phyloP scores from a whole-genome alignment of 2,797 vertebrate genomes.

The Etheostoma perlongum region DNA sequence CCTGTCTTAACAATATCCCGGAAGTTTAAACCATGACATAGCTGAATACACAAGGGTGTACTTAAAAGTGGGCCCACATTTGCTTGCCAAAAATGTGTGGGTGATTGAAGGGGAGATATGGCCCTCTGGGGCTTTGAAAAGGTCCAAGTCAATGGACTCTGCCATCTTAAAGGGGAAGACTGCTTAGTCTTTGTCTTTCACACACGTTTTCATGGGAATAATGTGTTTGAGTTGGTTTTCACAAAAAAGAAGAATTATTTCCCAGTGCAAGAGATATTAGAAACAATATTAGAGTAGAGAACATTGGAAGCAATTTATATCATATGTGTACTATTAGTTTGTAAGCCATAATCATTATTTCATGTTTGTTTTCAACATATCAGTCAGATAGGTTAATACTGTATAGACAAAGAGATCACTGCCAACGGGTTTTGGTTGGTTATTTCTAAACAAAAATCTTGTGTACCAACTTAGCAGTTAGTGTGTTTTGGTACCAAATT shows the following conservation, averaged over 20 bases:
- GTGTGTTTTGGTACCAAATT: neutral
- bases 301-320: no score
- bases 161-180: constrained; percentile 72
- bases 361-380: neutral
- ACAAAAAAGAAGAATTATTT: constrained; percentile 36
- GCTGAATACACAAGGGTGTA: constrained; percentile 81
- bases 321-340: neutral
- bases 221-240: constrained; percentile 52
- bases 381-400: neutral
- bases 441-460: neutral
- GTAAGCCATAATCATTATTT: neutral
- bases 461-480: neutral
- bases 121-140: constrained; percentile 77
- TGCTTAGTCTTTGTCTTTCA: constrained; percentile 64
- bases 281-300: neutral
- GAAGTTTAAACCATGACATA: constrained; percentile 81
- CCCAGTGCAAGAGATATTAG: constrained; percentile 10
- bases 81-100: constrained; percentile 77
- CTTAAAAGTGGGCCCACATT: constrained; percentile 81
- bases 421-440: neutral
- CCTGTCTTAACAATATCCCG: constrained; percentile 79
- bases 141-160: constrained; percentile 76
- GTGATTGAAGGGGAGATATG: constrained; percentile 82
- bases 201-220: constrained; percentile 57
- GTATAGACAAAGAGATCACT: neutral